phyloP scores from a whole-genome alignment of 2,888 invertebrate genomes.

The Agrilus biguttatus region DNA sequence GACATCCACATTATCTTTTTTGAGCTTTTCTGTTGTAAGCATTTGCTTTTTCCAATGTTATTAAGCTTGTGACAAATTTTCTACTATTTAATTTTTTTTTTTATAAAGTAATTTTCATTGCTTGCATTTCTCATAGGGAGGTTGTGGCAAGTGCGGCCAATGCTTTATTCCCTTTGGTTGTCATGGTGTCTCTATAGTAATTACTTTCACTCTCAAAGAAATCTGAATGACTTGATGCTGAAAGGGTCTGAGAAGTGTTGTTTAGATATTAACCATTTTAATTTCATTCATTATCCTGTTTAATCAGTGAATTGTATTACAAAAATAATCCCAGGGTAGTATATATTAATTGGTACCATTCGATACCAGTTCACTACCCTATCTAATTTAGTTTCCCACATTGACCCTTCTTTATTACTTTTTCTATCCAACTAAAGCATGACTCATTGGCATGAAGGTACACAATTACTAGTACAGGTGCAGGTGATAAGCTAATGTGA shows the following conservation, averaged over 20 bases:
- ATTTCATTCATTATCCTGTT: no score
- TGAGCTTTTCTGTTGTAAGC: no score
- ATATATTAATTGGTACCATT: constrained; percentile 13
- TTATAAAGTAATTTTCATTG: no score
- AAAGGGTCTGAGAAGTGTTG: no score
- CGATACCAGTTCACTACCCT: constrained; percentile 17
- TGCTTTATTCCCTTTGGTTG: constrained; percentile 16
- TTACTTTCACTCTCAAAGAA: constrained; percentile 20
- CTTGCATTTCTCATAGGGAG: no score
- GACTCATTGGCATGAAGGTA: constrained; percentile 10
- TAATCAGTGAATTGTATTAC: no score
- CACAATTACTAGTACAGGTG: constrained; percentile 22
- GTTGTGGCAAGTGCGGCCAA: no score
- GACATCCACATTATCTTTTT: neutral
- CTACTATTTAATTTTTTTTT: no score
- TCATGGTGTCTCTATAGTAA: constrained; percentile 31
- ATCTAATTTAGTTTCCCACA: constrained; percentile 15
- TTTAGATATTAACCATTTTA: no score
- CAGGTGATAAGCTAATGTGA: constrained; percentile 10
- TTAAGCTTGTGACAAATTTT: no score
- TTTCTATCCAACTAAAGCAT: constrained; percentile 3
- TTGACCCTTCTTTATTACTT: constrained; percentile 10
- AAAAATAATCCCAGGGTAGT: no score
- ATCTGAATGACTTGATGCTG: neutral
- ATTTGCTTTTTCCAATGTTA: no score